Conservation (phyloP, 2,888 invertebrate genomes). For the Acanthosepion lycidas region DNA sequence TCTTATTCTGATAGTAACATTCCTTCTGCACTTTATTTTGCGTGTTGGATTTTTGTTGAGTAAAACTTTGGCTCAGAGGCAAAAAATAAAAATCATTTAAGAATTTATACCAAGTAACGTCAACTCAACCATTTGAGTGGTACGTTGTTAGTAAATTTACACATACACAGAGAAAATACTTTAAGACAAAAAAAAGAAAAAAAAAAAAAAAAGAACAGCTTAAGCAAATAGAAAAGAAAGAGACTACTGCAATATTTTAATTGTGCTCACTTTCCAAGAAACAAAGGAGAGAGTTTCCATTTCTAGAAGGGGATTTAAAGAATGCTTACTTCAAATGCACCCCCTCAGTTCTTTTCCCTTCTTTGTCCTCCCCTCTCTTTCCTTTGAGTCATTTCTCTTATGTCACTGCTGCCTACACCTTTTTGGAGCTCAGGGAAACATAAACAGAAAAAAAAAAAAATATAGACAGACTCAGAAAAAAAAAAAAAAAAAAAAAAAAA, state of each 20-base stretch:
- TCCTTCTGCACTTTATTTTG: not conserved
- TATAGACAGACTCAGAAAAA: too few species aligned
- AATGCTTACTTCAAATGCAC: not conserved
- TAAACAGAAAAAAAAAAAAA: not conserved
- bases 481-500: not conserved
- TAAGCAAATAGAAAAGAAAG: not conserved
- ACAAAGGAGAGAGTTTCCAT: not conserved
- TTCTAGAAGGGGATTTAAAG: not conserved
- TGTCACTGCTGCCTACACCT: not conserved
- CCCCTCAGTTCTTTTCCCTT: not conserved
- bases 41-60: not conserved
- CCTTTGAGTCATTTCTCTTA: not conserved
- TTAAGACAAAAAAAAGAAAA: not conserved
- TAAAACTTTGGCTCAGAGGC: conserved; percentile 33
- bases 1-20: not conserved
- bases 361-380: not conserved
- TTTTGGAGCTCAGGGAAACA: not conserved
- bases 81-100: not conserved
- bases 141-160: not conserved
- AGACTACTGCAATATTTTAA: not conserved
- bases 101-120: not conserved
- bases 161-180: not conserved
- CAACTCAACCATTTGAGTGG: not conserved
- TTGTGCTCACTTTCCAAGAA: not conserved
- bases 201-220: not conserved